These are phyloP conservation scores for Hemiscyllium ocellatum DNA, from an alignment of 2,113 vertebrate species.

Conservation along the genomic window DNA sequence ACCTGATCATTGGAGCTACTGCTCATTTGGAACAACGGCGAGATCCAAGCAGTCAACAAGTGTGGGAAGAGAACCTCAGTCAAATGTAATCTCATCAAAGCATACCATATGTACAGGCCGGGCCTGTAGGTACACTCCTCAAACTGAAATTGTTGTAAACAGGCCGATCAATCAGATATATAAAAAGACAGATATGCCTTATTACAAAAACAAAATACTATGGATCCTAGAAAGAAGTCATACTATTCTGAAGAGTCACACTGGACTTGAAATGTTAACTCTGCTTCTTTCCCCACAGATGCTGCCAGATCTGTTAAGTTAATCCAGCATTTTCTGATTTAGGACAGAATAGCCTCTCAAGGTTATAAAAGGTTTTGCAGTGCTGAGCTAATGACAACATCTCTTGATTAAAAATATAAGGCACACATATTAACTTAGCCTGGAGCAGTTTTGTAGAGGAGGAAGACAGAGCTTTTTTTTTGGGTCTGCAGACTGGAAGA, in stretches of 20 bases:
- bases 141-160: not conserved
- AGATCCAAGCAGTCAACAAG: not conserved
- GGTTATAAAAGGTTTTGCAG: not conserved
- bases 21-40: not conserved
- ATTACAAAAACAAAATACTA: too few relatives aligned
- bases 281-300: too few relatives aligned
- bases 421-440: too few relatives aligned
- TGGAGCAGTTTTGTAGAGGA: too few relatives aligned
- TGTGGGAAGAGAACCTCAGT: not conserved
- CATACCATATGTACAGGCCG: not conserved
- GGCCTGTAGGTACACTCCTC: not conserved
- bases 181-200: not conserved
- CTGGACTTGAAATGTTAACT: too few relatives aligned
- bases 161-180: not conserved
- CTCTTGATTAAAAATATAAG: too few relatives aligned
- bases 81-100: not conserved
- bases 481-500: too few relatives aligned
- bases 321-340: too few relatives aligned
- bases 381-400: not conserved
- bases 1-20: not conserved
- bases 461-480: too few relatives aligned
- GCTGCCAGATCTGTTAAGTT: too few relatives aligned
- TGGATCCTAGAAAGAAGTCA: too few relatives aligned
- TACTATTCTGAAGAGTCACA: too few relatives aligned
- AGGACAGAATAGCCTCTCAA: not conserved